Conservation (phyloP, 2,113 vertebrate species). For the Micronycteris hirsuta region DNA sequence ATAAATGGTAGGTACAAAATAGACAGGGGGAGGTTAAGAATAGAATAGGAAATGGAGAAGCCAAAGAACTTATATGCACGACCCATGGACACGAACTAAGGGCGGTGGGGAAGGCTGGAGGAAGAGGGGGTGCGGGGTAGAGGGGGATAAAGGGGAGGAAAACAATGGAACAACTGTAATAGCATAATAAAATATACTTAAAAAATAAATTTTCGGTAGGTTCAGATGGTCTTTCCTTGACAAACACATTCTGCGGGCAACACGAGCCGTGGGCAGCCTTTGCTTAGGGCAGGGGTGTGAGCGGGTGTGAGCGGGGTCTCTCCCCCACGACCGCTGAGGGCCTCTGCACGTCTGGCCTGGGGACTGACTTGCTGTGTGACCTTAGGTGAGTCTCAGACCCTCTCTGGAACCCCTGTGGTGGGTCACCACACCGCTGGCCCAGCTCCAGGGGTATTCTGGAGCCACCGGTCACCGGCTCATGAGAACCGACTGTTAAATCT, state of each 20-base stretch:
- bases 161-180: too few relatives aligned
- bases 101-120: too few relatives aligned
- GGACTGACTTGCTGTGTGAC: neutral
- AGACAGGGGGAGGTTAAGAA: too few relatives aligned
- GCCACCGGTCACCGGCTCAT: neutral
- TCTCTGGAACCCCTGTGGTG: neutral
- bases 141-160: too few relatives aligned
- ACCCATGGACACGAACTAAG: too few relatives aligned
- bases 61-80: too few relatives aligned
- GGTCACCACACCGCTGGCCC: too few relatives aligned
- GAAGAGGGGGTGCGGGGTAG: too few relatives aligned
- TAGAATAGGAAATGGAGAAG: too few relatives aligned
- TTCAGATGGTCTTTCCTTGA: neutral
- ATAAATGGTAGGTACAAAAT: too few relatives aligned
- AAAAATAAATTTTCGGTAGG: neutral
- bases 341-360: neutral
- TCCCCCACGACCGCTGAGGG: neutral
- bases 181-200: too few relatives aligned
- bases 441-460: neutral
- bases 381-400: neutral
- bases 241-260: neutral
- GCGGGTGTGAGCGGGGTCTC: neutral
- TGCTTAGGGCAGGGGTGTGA: too few relatives aligned
- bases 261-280: neutral
- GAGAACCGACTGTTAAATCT: neutral